These are phyloP conservation scores for Psilopsiagon aurifrons DNA, from an alignment of 2,113 vertebrate species.

Conservation along the genomic window DNA sequence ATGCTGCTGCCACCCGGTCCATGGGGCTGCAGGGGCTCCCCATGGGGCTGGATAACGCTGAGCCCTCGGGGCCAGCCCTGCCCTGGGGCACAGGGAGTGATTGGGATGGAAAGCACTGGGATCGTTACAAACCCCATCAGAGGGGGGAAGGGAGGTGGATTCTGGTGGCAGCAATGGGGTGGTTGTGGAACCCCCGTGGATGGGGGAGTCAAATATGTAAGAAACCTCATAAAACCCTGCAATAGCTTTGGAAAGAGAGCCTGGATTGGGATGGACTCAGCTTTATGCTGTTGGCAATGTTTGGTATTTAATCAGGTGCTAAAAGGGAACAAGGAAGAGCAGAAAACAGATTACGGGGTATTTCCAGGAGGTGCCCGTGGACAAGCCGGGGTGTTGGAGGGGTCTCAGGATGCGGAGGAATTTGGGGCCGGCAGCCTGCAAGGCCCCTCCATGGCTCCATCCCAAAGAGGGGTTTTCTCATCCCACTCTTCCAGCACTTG, in stretches of 20 bases:
- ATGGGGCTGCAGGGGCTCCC: neutral
- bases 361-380: neutral
- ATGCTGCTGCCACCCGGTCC: neutral
- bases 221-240: neutral
- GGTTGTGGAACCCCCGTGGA: neutral
- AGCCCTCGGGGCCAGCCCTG: neutral
- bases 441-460: too few species aligned
- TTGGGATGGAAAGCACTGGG: neutral
- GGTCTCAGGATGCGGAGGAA: neutral
- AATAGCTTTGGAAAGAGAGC: neutral
- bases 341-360: neutral
- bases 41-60: neutral
- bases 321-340: neutral
- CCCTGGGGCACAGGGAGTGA: neutral
- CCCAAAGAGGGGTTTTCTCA: neutral
- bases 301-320: too few species aligned
- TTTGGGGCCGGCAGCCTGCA: accelerated
- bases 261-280: neutral
- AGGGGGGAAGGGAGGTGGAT: neutral
- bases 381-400: neutral
- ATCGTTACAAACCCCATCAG: neutral
- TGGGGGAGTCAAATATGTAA: neutral
- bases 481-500: neutral
- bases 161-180: neutral
- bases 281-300: neutral